Conservation (phyloP, 2,113 vertebrate genomes). For the Bombycilla garrulus region DNA sequence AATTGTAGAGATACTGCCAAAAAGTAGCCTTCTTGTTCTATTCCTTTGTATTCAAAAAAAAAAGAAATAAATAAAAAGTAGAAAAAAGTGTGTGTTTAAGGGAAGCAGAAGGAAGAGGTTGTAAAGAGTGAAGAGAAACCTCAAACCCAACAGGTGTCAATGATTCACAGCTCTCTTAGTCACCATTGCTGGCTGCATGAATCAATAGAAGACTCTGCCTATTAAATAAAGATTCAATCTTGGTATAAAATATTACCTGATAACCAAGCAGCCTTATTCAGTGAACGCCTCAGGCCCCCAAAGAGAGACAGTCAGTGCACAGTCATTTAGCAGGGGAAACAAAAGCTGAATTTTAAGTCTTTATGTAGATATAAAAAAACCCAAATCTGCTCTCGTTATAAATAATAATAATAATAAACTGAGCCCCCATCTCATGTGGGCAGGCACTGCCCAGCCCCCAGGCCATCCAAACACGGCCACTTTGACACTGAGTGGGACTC, state of each 20-base stretch:
- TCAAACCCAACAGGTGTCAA: constrained; percentile 1
- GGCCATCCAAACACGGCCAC: not conserved
- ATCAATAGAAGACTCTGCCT: constrained; percentile 16
- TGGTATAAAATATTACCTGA: constrained; percentile 19
- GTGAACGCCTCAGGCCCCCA: not conserved
- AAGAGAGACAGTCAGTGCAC: not conserved
- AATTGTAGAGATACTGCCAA: not conserved
- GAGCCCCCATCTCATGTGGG: not conserved
- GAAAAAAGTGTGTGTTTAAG: not conserved
- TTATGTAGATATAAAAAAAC: not conserved
- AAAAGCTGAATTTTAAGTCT: not conserved
- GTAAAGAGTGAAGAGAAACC: not conserved
- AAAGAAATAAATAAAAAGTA: not conserved
- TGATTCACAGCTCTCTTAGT: constrained; percentile 55
- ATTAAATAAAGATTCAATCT: constrained; percentile 15
- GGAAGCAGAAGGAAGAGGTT: not conserved
- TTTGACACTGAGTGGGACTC: not conserved
- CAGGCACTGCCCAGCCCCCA: not conserved
- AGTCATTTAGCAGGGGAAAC: not conserved
- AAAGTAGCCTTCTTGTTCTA: not conserved
- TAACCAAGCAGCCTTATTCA: not conserved
- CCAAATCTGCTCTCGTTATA: not conserved
- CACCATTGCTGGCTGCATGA: not conserved
- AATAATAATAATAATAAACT: not conserved
- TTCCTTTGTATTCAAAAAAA: not conserved